Percentiles rank a stretch among this genome's conserved stretches.
These are phyloP conservation scores for Tinea trinotella DNA, from an alignment of 2,888 invertebrate species.

Conservation along the genomic window DNA sequence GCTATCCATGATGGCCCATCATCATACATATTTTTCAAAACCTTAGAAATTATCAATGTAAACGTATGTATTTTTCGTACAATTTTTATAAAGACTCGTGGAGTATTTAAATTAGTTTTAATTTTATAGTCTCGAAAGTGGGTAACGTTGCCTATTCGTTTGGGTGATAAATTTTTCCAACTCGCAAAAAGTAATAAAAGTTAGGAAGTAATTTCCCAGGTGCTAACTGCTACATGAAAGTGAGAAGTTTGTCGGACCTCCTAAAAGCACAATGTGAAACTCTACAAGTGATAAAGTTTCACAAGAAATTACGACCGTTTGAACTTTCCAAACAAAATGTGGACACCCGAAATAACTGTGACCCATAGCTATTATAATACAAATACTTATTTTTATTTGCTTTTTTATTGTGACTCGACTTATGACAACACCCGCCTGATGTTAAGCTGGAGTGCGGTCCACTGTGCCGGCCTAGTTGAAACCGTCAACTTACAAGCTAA, in stretches of 20 bases:
- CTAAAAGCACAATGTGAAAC: constrained; percentile 15
- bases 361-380: background rate
- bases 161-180: constrained; percentile 31
- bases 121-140: background rate
- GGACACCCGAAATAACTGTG: constrained; percentile 5
- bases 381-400: too few relatives aligned
- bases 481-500: too few relatives aligned
- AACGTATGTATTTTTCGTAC: too few relatives aligned
- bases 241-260: constrained; percentile 30
- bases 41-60: too few relatives aligned
- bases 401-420: too few relatives aligned
- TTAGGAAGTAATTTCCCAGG: constrained; percentile 38
- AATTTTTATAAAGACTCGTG: too few relatives aligned
- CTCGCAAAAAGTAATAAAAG: constrained; percentile 34
- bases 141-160: constrained; percentile 11
- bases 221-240: constrained; percentile 32
- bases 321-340: constrained; percentile 5
- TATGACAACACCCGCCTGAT: too few relatives aligned
- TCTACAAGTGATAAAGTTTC: constrained; percentile 13
- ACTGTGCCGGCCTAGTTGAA: too few relatives aligned
- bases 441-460: too few relatives aligned
- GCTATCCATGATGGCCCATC: too few relatives aligned
- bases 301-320: constrained; percentile 13
- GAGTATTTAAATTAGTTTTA: background rate
- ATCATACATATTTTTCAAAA: too few relatives aligned